A percentile compares a stretch with the other conserved stretches of the same genome.
Conservation (phyloP, 2,113 vertebrate genomes). For the Octodon degus region DNA sequence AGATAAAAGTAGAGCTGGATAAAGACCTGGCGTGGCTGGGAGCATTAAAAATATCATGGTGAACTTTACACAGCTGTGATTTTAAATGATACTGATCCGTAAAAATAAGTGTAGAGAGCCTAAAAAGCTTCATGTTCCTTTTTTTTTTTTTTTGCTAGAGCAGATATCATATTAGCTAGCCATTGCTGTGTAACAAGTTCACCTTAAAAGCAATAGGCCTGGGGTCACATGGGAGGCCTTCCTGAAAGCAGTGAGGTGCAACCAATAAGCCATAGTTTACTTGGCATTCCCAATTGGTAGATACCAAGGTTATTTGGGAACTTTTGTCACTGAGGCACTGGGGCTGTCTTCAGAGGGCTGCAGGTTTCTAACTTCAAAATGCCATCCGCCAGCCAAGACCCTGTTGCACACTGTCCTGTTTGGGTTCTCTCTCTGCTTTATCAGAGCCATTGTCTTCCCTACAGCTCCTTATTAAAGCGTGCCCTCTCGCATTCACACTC, state of each 20-base stretch:
- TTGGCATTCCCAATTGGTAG: background rate
- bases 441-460: background rate
- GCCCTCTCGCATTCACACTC: background rate
- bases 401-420: background rate
- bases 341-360: background rate
- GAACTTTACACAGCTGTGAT: background rate
- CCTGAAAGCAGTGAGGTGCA: background rate
- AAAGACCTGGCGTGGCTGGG: background rate
- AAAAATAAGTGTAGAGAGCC: background rate
- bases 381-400: background rate
- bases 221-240: background rate
- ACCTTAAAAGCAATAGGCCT: background rate
- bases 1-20: background rate
- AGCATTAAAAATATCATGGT: background rate
- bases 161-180: background rate
- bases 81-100: background rate
- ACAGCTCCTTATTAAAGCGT: background rate
- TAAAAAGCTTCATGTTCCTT: background rate
- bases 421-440: background rate
- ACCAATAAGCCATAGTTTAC: background rate
- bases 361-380: background rate
- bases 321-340: background rate
- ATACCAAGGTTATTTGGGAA: background rate
- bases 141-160: background rate
- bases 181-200: background rate